These are phyloP conservation scores for Drosophila baimaii DNA, from an alignment of 1,140 invertebrate genomes.

Conservation along the genomic window DNA sequence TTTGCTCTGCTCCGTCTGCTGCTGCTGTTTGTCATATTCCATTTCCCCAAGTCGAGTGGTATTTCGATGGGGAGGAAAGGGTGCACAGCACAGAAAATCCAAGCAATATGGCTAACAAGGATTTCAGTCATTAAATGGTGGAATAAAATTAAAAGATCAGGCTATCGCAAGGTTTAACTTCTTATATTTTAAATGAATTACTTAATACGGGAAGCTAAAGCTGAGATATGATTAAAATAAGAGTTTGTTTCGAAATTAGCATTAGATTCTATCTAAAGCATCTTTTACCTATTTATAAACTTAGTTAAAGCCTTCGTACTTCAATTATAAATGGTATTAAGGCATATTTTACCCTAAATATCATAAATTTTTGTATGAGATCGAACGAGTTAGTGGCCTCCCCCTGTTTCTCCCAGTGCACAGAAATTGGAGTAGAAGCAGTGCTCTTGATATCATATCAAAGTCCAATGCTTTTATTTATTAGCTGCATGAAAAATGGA, in stretches of 20 bases:
- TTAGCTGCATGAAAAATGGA: constrained; percentile 42
- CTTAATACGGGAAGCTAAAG: background rate
- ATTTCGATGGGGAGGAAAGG: constrained; percentile 14
- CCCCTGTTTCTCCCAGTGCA: constrained; percentile 10
- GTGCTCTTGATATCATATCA: constrained; percentile 44
- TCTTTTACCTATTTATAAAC: background rate
- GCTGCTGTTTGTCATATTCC: constrained; percentile 43
- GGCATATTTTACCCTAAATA: background rate
- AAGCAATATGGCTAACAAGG: no score
- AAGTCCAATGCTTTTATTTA: constrained; percentile 46
- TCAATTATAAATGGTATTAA: background rate
- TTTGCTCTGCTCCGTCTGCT: constrained; percentile 31
- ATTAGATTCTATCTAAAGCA: background rate
- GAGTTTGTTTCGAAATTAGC: background rate
- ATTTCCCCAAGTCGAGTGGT: constrained; percentile 22
- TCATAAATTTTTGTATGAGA: background rate
- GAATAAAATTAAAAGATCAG: background rate
- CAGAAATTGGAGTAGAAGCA: constrained; percentile 1
- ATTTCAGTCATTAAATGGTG: background rate
- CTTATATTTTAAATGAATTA: background rate
- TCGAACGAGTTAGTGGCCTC: background rate
- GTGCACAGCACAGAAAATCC: constrained; percentile 8
- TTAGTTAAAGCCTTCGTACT: no score
- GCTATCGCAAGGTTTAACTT: background rate
- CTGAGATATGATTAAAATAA: background rate